Evolutionary conservation across 2,797 vertebrate genomes (phyloP), one percentile per base, ranked within the genome.

Genomic region (Ara ararauna): DNA sequence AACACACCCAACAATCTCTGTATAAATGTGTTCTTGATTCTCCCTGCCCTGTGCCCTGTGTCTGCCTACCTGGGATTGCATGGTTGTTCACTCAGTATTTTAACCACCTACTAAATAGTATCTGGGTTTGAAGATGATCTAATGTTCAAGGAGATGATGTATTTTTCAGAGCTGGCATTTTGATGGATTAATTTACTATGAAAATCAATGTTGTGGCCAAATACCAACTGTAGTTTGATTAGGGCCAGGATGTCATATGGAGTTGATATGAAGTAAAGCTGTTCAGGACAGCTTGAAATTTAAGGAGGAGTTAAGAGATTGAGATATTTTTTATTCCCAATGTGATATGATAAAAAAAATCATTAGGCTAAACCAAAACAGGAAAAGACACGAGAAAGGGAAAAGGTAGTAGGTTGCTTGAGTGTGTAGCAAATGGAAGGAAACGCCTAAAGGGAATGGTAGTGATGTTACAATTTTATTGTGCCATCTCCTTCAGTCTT

Each of bases 361-460:
- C 47, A 13, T 50, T 22, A 30, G 29, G 29, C 54, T 50, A 44
- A 67, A 44, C 23, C 7, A 21, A 53, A 48, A 3, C 13, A 47
- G 65, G 50, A 47, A 8, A 34, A 36, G n/a, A 34, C 1, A 0
- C 6, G 10, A 0, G 5, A 36, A 58, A 30, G 13, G 40, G 23
- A 38, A 36, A 51, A 48, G 58, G 36, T 19, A 14, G 50, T 15
- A 23, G 48, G 26, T 67, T 53, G 45, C 19, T 30, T 10, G 34
- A 13, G 45, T 18, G 6, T 2, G 11, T 21, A 58, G 45, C 30
- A 61, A 66, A 13, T 11, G 53, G 60, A 32, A 72, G 56, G 13
- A 51, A 65, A 67, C 13, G 19, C 29, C 27, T 32, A 7, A 38
- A 53, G 38, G 30, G 34, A 34, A 26, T 1, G 3, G 16, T 14